Conservation (phyloP, 2,113 vertebrate genomes). For the Crotophaga sulcirostris region DNA sequence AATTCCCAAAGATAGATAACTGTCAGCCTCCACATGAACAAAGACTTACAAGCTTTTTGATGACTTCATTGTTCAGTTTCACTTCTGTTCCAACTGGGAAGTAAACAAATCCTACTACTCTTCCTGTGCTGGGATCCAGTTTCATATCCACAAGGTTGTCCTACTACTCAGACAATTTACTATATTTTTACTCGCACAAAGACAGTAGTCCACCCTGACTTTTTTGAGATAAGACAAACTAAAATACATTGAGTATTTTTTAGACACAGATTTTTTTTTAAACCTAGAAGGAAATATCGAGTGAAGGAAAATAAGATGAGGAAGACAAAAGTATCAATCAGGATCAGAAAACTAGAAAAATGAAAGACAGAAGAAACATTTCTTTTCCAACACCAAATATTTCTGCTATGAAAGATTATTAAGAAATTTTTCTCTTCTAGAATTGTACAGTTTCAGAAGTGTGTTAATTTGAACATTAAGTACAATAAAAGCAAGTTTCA, state of each 20-base stretch:
- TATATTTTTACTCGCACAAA: not conserved
- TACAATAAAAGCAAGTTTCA: not conserved
- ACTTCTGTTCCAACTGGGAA: not conserved
- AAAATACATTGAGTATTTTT: not conserved
- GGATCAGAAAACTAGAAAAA: not conserved
- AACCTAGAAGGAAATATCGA: not conserved
- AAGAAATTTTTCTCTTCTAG: not conserved
- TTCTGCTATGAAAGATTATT: no score
- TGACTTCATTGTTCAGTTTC: not conserved
- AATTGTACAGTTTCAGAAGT: not conserved
- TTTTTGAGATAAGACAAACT: not conserved
- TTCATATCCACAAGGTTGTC: not conserved
- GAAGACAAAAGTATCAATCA: not conserved
- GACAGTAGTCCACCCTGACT: not conserved
- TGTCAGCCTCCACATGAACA: not conserved
- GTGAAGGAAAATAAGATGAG: not conserved
- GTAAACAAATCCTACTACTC: not conserved
- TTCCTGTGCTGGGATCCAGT: not conserved
- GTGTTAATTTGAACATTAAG: not conserved
- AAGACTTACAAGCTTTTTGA: not conserved
- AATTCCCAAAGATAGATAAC: not conserved
- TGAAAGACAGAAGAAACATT: not conserved
- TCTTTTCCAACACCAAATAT: not conserved
- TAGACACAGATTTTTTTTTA: not conserved
- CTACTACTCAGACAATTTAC: not conserved